Percentiles rank a stretch among this genome's conserved stretches.
These are phyloP conservation scores for Salpingus planirostris DNA, from an alignment of 2,888 invertebrate species.

Conservation along the genomic window DNA sequence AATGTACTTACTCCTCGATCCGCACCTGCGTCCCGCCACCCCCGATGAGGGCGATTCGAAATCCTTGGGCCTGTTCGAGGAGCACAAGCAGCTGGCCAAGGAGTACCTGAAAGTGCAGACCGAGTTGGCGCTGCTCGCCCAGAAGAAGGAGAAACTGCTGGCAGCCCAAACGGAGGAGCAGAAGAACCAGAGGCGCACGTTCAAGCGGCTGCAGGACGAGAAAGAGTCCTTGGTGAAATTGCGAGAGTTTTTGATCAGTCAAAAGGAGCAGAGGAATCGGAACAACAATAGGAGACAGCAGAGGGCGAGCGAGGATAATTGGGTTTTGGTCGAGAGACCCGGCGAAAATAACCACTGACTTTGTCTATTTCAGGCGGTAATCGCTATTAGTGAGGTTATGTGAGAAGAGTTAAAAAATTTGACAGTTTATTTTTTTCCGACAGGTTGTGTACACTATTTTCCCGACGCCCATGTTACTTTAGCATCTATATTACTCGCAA, in stretches of 20 bases:
- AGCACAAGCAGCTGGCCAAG: constrained; percentile 79
- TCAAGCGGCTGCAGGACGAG: constrained; percentile 39
- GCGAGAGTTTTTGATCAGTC: constrained; percentile 56
- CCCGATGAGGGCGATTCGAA: constrained; percentile 69
- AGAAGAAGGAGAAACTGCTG: constrained; percentile 68
- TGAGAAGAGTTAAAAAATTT: too few species aligned
- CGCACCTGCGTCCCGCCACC: constrained; percentile 72
- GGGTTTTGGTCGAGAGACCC: constrained; percentile 29
- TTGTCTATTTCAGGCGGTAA: constrained; percentile 1
- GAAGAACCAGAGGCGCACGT: constrained; percentile 28
- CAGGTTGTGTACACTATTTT: too few species aligned
- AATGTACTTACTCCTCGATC: constrained; percentile 70
- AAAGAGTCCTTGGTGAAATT: constrained; percentile 57
- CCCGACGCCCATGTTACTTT: too few species aligned
- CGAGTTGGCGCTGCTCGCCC: constrained; percentile 71
- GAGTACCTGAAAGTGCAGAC: constrained; percentile 81
- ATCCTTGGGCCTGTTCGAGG: constrained; percentile 78
- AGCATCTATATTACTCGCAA: too few species aligned
- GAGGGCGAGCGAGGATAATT: constrained; percentile 24
- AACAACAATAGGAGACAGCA: constrained; percentile 1
- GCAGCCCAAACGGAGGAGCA: constrained; percentile 52
- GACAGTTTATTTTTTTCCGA: too few species aligned
- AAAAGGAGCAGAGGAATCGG: constrained; percentile 42
- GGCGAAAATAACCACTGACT: constrained; percentile 7
- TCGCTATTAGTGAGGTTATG: neutral